These are phyloP conservation scores for Gadus chalcogrammus DNA, from an alignment of 2,113 vertebrate genomes.

Conservation along the genomic window DNA sequence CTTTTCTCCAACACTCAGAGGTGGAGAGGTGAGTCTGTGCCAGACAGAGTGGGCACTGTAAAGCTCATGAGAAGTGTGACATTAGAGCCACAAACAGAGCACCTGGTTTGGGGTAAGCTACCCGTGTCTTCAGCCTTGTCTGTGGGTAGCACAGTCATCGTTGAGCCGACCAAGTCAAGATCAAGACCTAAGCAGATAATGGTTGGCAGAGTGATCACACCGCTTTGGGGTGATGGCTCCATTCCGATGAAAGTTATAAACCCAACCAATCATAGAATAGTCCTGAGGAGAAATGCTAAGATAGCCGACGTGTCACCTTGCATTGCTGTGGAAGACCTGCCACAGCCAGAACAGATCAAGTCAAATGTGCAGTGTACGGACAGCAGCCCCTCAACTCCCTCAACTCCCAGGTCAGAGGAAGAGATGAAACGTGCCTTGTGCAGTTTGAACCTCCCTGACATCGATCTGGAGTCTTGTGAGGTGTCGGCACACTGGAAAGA, in stretches of 20 bases:
- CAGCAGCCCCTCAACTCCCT: not conserved
- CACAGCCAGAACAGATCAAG: not conserved
- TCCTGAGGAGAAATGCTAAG: not conserved
- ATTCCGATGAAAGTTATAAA: not conserved
- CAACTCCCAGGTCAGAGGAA: not conserved
- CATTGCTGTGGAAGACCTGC: not conserved
- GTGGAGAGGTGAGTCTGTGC: not conserved
- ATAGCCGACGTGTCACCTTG: not conserved
- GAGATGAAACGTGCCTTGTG: not conserved
- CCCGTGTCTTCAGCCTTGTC: too few species aligned
- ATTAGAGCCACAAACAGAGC: not conserved
- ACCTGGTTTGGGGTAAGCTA: too few species aligned
- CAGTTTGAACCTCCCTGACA: not conserved
- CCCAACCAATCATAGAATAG: not conserved
- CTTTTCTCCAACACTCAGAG: not conserved
- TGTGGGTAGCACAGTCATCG: too few species aligned
- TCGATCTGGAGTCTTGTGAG: not conserved
- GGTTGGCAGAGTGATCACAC: not conserved
- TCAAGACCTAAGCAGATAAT: too few species aligned
- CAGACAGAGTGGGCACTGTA: not conserved
- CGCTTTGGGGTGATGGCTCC: not conserved
- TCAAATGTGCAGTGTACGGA: not conserved
- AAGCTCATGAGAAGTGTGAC: not conserved
- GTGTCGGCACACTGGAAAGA: not conserved
- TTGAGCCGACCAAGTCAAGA: too few species aligned